Evolutionary conservation across 1,140 invertebrate genomes (phyloP).

Genomic region (Drosophila ambigua): DNA sequence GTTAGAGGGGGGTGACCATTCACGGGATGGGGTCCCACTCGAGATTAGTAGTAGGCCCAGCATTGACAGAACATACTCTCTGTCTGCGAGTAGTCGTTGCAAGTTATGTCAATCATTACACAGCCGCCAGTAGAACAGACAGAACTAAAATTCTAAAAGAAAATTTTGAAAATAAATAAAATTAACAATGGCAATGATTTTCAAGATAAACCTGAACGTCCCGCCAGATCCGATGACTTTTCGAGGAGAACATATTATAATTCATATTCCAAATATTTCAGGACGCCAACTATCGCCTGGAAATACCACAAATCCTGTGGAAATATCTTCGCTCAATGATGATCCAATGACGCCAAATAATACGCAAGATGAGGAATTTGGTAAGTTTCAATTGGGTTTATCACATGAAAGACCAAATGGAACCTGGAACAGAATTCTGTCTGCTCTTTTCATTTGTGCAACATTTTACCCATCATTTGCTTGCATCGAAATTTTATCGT

Average conservation of each 20-base stretch:
- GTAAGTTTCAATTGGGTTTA: constrained; percentile 41
- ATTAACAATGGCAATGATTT: not conserved
- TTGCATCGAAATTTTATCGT: constrained; percentile 7
- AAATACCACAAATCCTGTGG: constrained; percentile 4
- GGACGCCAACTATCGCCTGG: constrained; percentile 59
- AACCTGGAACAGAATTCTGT: no score
- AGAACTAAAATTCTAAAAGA: not conserved
- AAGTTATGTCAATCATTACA: not conserved
- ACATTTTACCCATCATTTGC: no score
- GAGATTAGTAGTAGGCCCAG: constrained; percentile 12
- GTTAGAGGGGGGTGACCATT: constrained; percentile 10
- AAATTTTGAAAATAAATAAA: not conserved
- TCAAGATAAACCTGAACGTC: no score
- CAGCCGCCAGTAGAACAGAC: not conserved
- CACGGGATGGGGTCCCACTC: constrained; percentile 2
- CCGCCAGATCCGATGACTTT: no score
- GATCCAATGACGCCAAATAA: constrained; percentile 68
- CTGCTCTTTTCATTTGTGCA: no score
- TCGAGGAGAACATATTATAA: not conserved
- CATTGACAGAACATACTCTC: not conserved
- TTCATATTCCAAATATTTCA: constrained; percentile 12
- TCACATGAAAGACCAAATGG: no score
- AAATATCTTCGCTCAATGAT: constrained; percentile 46
- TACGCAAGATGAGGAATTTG: constrained; percentile 66
- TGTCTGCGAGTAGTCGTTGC: not conserved